Evolutionary conservation across 2,888 invertebrate species (phyloP).

Genomic region (Drosophila neoperkinsi): DNA sequence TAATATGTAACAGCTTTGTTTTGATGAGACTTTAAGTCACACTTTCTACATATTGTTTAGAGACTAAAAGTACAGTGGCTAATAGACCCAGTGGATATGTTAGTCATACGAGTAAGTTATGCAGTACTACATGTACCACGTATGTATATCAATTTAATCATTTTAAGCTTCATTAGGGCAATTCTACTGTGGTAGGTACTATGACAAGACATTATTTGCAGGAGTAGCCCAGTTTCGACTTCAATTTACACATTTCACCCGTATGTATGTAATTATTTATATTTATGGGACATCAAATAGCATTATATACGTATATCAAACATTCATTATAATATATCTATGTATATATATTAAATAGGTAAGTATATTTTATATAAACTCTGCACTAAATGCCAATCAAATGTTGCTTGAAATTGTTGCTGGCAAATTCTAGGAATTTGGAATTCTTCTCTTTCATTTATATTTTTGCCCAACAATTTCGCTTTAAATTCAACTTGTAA

Average conservation of each 20-base stretch:
- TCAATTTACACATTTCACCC: background rate
- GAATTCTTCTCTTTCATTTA: slow-evolving; percentile 17
- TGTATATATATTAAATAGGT: slow-evolving; percentile 42
- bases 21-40: slow-evolving; percentile 71
- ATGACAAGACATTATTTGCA: slow-evolving; percentile 21
- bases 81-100: slow-evolving; percentile 75
- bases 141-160: slow-evolving; percentile 19
- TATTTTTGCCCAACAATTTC: slow-evolving; percentile 41
- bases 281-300: slow-evolving; percentile 55
- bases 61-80: slow-evolving; percentile 51
- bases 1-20: slow-evolving; percentile 51
- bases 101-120: slow-evolving; percentile 37
- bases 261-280: slow-evolving; percentile 23
- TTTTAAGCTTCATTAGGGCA: slow-evolving; percentile 17
- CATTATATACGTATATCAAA: slow-evolving; percentile 75
- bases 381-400: slow-evolving; percentile 63
- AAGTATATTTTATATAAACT: slow-evolving; percentile 54
- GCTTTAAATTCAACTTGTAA: slow-evolving; percentile 56
- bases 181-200: slow-evolving; percentile 16
- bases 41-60: slow-evolving; percentile 28
- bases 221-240: slow-evolving; percentile 1
- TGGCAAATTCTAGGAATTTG: slow-evolving; percentile 51
- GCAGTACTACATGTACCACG: slow-evolving; percentile 21
- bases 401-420: slow-evolving; percentile 52
- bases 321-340: slow-evolving; percentile 60